A percentile compares a stretch with the other conserved stretches of the same genome.
Evolutionary conservation across 2,113 vertebrate species (phyloP).

Genomic region (Labrus mixtus): DNA sequence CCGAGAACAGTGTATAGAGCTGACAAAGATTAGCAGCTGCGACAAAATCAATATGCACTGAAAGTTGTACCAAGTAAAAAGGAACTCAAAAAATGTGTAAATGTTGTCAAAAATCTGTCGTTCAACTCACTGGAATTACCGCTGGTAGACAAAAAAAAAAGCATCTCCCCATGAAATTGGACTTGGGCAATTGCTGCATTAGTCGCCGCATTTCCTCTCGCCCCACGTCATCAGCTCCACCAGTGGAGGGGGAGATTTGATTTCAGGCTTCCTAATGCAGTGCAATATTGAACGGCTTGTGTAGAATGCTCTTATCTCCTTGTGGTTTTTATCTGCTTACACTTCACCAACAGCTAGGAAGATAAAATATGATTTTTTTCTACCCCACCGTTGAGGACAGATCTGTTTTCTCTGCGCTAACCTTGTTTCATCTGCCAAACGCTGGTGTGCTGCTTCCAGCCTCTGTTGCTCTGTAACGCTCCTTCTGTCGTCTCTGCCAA

Average conservation of each 20-base stretch:
- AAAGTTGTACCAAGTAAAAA: conserved; percentile 44
- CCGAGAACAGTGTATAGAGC: conserved; percentile 1
- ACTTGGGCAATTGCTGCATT: conserved; percentile 38
- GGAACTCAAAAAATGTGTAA: conserved; percentile 23
- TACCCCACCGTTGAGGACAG: conserved; percentile 21
- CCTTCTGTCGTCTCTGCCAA: conserved; percentile 47
- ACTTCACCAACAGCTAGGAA: conserved; percentile 10
- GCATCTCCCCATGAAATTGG: conserved; percentile 44
- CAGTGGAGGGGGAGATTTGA: conserved; percentile 35
- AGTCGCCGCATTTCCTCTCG: conserved; percentile 19
- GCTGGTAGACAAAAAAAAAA: conserved; percentile 27
- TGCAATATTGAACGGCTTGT: conserved; percentile 31
- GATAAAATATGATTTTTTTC: conserved; percentile 2
- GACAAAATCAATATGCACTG: conserved; percentile 44
- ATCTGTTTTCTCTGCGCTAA: conserved; percentile 26
- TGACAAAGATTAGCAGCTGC: conserved; percentile 22
- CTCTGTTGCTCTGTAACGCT: conserved; percentile 34
- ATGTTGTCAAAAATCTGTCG: conserved; percentile 10
- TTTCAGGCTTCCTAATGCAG: conserved; percentile 34
- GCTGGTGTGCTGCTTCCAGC: conserved; percentile 32
- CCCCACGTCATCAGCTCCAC: conserved; percentile 34
- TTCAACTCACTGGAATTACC: conserved; percentile 17
- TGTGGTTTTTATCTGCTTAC: conserved; percentile 20
- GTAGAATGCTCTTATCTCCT: conserved; percentile 22
- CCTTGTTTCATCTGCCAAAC: conserved; percentile 48